These are phyloP conservation scores for Idaea aversata DNA, from an alignment of 2,888 invertebrate species.

Conservation along the genomic window DNA sequence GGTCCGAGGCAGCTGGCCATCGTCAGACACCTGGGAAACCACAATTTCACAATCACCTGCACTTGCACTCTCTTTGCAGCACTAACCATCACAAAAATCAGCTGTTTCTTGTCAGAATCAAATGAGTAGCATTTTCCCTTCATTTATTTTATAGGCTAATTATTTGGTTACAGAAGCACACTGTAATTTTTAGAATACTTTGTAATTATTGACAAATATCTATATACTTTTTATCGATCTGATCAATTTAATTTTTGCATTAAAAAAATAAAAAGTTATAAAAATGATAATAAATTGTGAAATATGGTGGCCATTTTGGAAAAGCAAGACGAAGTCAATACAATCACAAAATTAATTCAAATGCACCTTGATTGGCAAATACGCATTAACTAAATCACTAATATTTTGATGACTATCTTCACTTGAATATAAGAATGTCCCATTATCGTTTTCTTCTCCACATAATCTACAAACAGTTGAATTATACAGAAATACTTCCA, in stretches of 20 bases:
- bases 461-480: conserved; percentile 88
- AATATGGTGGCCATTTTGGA: conserved; percentile 57
- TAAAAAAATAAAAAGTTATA: conserved; percentile 34
- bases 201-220: neutral
- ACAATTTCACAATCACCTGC: neutral
- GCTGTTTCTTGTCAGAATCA: conserved; percentile 22
- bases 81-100: conserved; percentile 13
- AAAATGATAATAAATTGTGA: conserved; percentile 45
- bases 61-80: conserved; percentile 4
- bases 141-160: neutral
- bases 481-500: conserved; percentile 82
- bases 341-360: conserved; percentile 56
- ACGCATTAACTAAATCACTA: conserved; percentile 84
- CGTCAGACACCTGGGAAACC: conserved; percentile 82
- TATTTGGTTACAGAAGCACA: conserved; percentile 7
- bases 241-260: neutral
- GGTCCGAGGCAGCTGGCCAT: conserved; percentile 84
- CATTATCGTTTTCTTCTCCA: conserved; percentile 86
- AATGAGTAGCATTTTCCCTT: neutral
- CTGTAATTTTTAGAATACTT: neutral
- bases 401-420: conserved; percentile 82
- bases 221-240: neutral
- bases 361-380: conserved; percentile 87
- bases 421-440: conserved; percentile 81
- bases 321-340: conserved; percentile 61